These are phyloP conservation scores for Hoplodrina ambigua DNA, from an alignment of 2,888 invertebrate species.

Conservation along the genomic window DNA sequence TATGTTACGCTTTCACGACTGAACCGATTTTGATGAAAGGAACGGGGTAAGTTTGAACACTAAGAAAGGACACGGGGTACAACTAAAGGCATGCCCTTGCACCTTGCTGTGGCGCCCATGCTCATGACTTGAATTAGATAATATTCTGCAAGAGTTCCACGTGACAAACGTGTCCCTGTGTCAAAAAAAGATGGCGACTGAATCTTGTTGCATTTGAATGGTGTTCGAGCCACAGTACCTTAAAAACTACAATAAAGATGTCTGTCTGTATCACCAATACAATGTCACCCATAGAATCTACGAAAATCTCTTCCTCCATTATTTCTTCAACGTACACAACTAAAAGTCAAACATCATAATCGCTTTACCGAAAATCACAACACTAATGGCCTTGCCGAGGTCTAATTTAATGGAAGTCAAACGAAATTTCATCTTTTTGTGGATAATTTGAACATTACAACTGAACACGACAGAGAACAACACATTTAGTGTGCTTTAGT, in stretches of 20 bases:
- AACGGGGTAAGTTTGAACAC: too few relatives aligned
- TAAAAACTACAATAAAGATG: background rate
- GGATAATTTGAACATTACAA: background rate
- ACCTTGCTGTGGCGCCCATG: too few relatives aligned
- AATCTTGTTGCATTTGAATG: background rate
- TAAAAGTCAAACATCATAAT: conserved; percentile 6
- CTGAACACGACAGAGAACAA: background rate
- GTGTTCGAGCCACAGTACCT: background rate
- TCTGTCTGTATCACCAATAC: background rate
- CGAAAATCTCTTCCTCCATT: background rate
- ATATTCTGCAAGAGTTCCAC: background rate
- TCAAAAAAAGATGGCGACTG: background rate
- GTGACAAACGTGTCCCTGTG: background rate
- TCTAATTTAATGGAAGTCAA: conserved; percentile 45
- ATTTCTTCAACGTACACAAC: conserved; percentile 34
- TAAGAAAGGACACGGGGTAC: too few relatives aligned
- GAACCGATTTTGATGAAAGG: too few relatives aligned
- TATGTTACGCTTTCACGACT: too few relatives aligned
- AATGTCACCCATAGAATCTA: background rate
- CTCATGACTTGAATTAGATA: background rate
- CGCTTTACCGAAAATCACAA: conserved; percentile 48
- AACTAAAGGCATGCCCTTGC: too few relatives aligned
- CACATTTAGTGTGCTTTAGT: too few relatives aligned
- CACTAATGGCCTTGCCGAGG: conserved; percentile 35
- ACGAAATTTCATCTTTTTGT: conserved; percentile 9